Evolutionary conservation across 2,888 invertebrate genomes (phyloP), one percentile per base, ranked within the genome.

Genomic region (Seira musarum): DNA sequence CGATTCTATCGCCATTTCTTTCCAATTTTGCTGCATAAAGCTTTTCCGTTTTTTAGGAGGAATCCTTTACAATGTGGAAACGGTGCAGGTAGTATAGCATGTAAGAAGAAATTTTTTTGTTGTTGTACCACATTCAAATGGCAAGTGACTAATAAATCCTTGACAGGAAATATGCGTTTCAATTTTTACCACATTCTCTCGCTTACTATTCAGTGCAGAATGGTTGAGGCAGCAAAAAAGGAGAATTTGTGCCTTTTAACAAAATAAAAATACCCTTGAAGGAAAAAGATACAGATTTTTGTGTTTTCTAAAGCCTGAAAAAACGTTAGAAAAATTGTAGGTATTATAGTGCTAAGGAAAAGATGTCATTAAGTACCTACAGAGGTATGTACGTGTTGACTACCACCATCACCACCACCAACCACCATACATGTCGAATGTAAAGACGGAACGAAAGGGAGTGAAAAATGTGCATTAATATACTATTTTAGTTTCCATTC

Each of bases 381-480:
- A n/a, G n/a, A n/a, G n/a, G n/a, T n/a, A n/a, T n/a, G 72, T 64
- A 64, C 21, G 65, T 73, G 65, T 73, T 73, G 65, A 66, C 57
- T 66, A 65, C 53, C 60, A 61, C 57, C 57, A 30, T 57, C 19
- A 19, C 22, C 21, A n/a, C n/a, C n/a, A n/a, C n/a, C n/a, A n/a
- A 40, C 40, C n/a, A n/a, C n/a, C n/a, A n/a, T n/a, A n/a, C 40
- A 40, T 40, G 40, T 40, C 40, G 40, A 40, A 40, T 40, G 40
- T 40, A 13, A 40, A 40, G 40, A 8, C n/a, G n/a, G n/a, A n/a
- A 13, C 6, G 40, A 40, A 40, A 40, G 40, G 13, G 40, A 40
- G 17, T 67, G 49, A 57, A 78, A 57, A 70, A 78, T 22, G n/a
- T 25, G 24, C 25, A 65, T 71, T 78, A 77, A 77, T 77, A 78